phyloP scores from a whole-genome alignment of 1,140 invertebrate genomes.

The Eulimnadia texana region DNA sequence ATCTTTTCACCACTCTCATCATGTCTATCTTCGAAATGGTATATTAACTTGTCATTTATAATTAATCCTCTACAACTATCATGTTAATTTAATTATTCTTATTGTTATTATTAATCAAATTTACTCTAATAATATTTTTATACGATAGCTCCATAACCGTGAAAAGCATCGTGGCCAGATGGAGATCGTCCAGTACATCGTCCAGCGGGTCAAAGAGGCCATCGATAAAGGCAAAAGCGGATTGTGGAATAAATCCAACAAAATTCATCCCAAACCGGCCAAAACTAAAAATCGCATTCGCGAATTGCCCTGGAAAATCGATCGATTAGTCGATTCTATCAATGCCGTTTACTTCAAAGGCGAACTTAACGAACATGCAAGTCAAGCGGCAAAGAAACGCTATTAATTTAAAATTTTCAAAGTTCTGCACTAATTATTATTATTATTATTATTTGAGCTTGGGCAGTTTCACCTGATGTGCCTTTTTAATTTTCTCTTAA shows the following conservation, averaged over 20 bases:
- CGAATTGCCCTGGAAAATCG: neutral
- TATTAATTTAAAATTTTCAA: no score
- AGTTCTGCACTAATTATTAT: no score
- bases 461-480: no score
- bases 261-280: neutral
- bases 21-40: neutral
- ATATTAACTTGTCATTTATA: neutral
- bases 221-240: neutral
- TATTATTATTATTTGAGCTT: no score
- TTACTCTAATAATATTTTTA: neutral
- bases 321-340: constrained; percentile 1
- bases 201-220: neutral
- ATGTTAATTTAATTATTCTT: neutral
- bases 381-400: neutral
- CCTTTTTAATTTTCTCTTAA: no score
- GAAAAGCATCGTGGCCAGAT: neutral
- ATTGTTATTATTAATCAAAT: neutral
- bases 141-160: no score
- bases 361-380: neutral
- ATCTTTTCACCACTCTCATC: constrained; percentile 1
- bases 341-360: constrained; percentile 7
- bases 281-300: neutral
- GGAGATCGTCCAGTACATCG: neutral
- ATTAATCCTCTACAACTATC: neutral
- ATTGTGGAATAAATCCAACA: neutral